Evolutionary conservation across 2,113 vertebrate species (phyloP).

Genomic region (Indicator indicator): DNA sequence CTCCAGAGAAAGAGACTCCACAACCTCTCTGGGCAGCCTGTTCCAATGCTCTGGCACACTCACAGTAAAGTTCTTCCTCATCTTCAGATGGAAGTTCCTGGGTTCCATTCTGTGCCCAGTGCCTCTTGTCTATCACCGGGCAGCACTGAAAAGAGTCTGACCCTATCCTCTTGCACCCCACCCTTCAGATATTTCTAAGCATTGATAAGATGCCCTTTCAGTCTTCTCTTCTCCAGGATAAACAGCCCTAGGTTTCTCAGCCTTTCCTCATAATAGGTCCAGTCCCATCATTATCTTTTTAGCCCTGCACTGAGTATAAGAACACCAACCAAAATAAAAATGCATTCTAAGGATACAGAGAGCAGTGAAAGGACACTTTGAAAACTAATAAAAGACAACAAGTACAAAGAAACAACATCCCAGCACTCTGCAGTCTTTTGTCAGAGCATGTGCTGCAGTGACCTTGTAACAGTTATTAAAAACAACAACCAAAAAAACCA

Average conservation of each 20-base stretch:
- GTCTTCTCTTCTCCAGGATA: not conserved
- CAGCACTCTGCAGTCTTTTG: conserved; percentile 58
- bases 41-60: not conserved
- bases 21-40: not conserved
- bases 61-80: not conserved
- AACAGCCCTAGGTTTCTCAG: not conserved
- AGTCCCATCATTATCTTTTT: not conserved
- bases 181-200: not conserved
- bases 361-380: conserved; percentile 56
- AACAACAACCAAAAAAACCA: conserved; percentile 40
- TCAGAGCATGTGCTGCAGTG: conserved; percentile 45
- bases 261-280: not conserved
- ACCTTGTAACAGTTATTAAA: conserved; percentile 57
- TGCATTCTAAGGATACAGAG: conserved; percentile 23
- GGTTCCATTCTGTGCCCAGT: not conserved
- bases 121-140: not conserved
- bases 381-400: conserved; percentile 55
- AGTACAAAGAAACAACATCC: conserved; percentile 61
- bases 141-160: not conserved
- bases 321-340: conserved; percentile 18
- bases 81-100: not conserved
- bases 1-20: not conserved
- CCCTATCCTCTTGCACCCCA: no score
- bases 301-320: not conserved
- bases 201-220: not conserved